Conservation (phyloP, 2,888 invertebrate species). For the Scotopteryx bipunctaria region DNA sequence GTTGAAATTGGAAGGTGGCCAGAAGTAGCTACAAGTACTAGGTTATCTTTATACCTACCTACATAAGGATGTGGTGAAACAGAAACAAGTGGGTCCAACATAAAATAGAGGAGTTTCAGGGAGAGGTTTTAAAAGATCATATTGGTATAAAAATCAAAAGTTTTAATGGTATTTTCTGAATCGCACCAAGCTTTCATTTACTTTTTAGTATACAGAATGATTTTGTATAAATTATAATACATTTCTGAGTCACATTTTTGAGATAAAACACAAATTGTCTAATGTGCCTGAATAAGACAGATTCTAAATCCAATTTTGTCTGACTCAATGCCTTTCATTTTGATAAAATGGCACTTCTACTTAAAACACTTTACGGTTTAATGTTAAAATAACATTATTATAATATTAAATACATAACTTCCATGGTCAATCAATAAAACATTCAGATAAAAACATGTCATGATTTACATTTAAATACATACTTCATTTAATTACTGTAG, state of each 20-base stretch:
- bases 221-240: slow-evolving; percentile 80
- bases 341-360: slow-evolving; percentile 68
- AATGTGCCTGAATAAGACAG: slow-evolving; percentile 64
- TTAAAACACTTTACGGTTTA: slow-evolving; percentile 25
- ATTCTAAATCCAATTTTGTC: slow-evolving; percentile 75
- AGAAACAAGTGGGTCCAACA: slow-evolving; percentile 17
- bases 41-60: neutral
- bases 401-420: slow-evolving; percentile 40
- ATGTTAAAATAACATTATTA: slow-evolving; percentile 31
- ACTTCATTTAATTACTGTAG: slow-evolving; percentile 58
- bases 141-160: slow-evolving; percentile 84
- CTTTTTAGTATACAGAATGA: slow-evolving; percentile 83
- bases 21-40: too few species aligned
- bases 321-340: slow-evolving; percentile 69
- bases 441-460: slow-evolving; percentile 48
- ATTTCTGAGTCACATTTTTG: slow-evolving; percentile 67
- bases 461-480: slow-evolving; percentile 55
- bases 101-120: slow-evolving; percentile 28
- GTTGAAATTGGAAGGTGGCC: too few species aligned
- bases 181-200: slow-evolving; percentile 84
- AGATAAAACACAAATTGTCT: slow-evolving; percentile 65
- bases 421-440: slow-evolving; percentile 42
- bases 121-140: slow-evolving; percentile 63
- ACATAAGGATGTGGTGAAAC: slow-evolving; percentile 1
- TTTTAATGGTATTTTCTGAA: slow-evolving; percentile 84